A percentile compares a stretch with the other conserved stretches of the same genome.
Conservation (phyloP, 1,140 invertebrate species). For the Thalassaphorura encarpata region DNA sequence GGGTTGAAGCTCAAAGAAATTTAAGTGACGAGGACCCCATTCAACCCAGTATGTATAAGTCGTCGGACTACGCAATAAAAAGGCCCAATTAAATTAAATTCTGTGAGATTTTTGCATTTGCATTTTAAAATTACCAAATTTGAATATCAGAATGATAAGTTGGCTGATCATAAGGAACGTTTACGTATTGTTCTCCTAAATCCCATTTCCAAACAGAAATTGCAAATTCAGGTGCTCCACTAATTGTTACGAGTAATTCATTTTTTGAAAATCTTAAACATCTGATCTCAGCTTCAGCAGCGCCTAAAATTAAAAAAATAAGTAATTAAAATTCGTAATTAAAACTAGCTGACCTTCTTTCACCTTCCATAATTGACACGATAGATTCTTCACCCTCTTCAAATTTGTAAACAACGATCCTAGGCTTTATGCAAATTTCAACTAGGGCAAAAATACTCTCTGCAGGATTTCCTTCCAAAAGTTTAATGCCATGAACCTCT, state of each 20-base stretch:
- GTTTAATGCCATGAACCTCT: constrained; percentile 6
- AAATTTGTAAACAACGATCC: constrained; percentile 20
- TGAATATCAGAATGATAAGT: neutral
- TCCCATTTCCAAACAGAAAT: constrained; percentile 18
- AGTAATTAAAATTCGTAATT: neutral
- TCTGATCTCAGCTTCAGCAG: constrained; percentile 11
- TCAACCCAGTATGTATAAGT: constrained; percentile 23
- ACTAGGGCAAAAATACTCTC: constrained; percentile 19
- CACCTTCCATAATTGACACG: constrained; percentile 5
- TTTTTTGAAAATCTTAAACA: constrained; percentile 18
- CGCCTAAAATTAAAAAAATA: constrained; percentile 6
- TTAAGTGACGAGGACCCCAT: constrained; percentile 14
- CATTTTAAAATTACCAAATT: constrained; percentile 8
- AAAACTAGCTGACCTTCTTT: neutral
- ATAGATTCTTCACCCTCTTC: constrained; percentile 12
- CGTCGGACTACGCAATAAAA: constrained; percentile 8
- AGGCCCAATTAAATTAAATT: neutral
- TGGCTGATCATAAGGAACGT: too few relatives aligned
- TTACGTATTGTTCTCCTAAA: constrained; percentile 4
- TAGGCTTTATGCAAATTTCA: constrained; percentile 10
- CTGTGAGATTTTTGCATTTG: too few relatives aligned
- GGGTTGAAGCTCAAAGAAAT: constrained; percentile 22
- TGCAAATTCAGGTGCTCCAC: constrained; percentile 18
- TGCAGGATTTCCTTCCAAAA: constrained; percentile 15
- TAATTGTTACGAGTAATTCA: constrained; percentile 17